Evolutionary conservation across 1,140 invertebrate species (phyloP).

Genomic region (Diabrotica undecimpunctata): DNA sequence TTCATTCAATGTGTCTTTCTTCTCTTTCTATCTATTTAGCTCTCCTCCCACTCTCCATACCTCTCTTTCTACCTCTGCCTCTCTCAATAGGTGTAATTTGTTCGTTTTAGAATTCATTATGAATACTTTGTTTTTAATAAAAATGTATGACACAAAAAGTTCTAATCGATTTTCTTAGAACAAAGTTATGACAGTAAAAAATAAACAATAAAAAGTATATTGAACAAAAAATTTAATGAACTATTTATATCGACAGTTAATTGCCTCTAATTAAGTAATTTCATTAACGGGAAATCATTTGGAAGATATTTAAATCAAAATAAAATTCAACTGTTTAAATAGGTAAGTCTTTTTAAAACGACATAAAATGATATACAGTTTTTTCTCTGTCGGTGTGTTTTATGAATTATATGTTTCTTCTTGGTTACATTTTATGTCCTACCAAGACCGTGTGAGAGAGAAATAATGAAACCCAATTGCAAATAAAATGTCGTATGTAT

Average conservation of each 20-base stretch:
- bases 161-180: not conserved
- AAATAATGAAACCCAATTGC: no score
- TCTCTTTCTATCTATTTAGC: not conserved
- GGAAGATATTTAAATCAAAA: no score
- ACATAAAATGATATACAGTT: no score
- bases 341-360: no score
- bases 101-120: not conserved
- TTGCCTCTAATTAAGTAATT: no score
- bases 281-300: no score
- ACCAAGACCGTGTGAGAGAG: no score
- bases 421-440: no score
- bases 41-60: not conserved
- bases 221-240: not conserved
- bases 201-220: not conserved
- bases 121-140: not conserved
- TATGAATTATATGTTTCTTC: no score
- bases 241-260: not conserved
- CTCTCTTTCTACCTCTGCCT: not conserved
- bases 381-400: no score
- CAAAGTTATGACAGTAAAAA: not conserved
- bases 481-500: no score
- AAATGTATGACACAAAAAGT: not conserved
- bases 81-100: not conserved
- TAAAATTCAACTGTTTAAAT: no score
- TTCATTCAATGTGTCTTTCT: not conserved